These are phyloP conservation scores for Acleris emargana DNA, from an alignment of 2,888 invertebrate species.

Conservation along the genomic window DNA sequence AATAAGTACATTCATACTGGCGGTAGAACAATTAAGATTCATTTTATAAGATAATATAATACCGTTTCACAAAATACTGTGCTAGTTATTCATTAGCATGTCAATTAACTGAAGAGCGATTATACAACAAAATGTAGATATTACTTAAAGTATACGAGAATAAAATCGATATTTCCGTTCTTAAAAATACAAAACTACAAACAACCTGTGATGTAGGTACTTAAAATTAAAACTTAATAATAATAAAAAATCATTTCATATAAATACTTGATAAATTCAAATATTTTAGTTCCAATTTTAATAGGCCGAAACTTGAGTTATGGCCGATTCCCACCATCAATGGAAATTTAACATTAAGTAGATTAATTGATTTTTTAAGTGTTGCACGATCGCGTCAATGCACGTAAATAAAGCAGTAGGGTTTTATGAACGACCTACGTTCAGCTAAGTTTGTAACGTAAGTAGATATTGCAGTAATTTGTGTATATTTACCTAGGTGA, in stretches of 20 bases:
- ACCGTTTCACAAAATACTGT: slow-evolving; percentile 27
- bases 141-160: slow-evolving; percentile 5
- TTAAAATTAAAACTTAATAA: slow-evolving; percentile 8
- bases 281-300: slow-evolving; percentile 1
- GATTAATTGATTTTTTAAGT: not conserved
- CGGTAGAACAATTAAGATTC: not conserved
- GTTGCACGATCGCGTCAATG: not conserved
- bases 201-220: slow-evolving; percentile 34
- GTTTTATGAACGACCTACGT: too few relatives aligned
- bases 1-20: slow-evolving; percentile 24
- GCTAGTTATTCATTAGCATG: too few relatives aligned
- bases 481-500: too few relatives aligned
- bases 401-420: not conserved
- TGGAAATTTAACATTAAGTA: not conserved
- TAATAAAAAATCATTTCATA: slow-evolving; percentile 27
- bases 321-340: not conserved
- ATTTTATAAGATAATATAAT: slow-evolving; percentile 6
- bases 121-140: not conserved
- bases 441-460: too few relatives aligned
- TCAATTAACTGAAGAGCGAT: too few relatives aligned
- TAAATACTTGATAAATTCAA: slow-evolving; percentile 6
- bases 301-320: slow-evolving; percentile 3
- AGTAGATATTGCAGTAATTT: too few relatives aligned
- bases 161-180: slow-evolving; percentile 22
- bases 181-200: slow-evolving; percentile 32